Conservation (phyloP, 2,113 vertebrate genomes). For the Drymodes brunneopygia region DNA sequence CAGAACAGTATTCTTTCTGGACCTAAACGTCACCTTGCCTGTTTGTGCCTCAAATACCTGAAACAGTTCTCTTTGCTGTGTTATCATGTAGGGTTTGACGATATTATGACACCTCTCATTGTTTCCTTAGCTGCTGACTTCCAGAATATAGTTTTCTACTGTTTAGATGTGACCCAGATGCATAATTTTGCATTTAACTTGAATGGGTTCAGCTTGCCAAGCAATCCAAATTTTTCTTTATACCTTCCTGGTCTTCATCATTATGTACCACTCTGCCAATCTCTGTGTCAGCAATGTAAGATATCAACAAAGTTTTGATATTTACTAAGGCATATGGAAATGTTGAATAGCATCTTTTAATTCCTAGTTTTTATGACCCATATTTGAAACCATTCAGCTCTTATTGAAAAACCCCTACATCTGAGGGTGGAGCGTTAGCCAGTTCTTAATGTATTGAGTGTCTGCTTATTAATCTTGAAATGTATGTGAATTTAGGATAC, state of each 20-base stretch:
- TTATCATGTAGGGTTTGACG: background rate
- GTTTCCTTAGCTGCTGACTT: slow-evolving; percentile 49
- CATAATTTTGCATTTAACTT: slow-evolving; percentile 64
- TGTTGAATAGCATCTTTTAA: background rate
- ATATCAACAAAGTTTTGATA: slow-evolving; percentile 32
- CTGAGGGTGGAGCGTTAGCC: background rate
- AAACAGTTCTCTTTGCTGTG: background rate
- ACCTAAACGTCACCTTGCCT: background rate
- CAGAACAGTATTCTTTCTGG: background rate
- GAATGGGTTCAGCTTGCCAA: slow-evolving; percentile 30
- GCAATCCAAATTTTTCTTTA: slow-evolving; percentile 34
- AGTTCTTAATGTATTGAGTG: background rate
- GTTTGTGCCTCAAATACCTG: slow-evolving; percentile 12
- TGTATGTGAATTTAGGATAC: background rate
- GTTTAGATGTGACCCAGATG: slow-evolving; percentile 47
- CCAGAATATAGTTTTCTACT: slow-evolving; percentile 22
- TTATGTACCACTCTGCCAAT: slow-evolving; percentile 38
- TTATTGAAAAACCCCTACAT: background rate
- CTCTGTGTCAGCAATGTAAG: slow-evolving; percentile 1
- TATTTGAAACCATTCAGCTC: background rate
- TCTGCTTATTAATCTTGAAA: background rate
- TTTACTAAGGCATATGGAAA: slow-evolving; percentile 13
- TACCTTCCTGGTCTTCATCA: slow-evolving; percentile 46
- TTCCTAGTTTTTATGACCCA: background rate
- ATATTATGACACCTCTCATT: slow-evolving; percentile 55